phyloP scores from a whole-genome alignment of 2,113 vertebrate genomes.

The Oncorhynchus tshawytscha region DNA sequence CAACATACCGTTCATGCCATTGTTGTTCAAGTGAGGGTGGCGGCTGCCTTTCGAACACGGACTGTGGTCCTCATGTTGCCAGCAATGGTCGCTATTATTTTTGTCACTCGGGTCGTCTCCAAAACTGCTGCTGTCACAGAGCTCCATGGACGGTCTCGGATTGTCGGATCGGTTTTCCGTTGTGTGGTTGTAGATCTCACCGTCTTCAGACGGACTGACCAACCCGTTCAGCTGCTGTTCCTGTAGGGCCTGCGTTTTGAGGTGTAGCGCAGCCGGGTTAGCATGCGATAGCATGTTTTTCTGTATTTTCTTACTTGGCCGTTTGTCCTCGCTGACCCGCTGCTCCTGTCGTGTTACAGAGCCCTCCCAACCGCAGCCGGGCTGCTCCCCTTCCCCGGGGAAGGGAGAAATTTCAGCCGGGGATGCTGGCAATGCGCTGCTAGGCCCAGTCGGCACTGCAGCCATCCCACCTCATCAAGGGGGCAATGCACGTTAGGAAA shows the following conservation, averaged over 20 bases:
- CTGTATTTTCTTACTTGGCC: slow-evolving; percentile 65
- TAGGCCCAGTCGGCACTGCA: slow-evolving; percentile 93
- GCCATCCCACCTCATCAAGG: slow-evolving; percentile 87
- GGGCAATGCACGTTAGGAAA: slow-evolving; percentile 55
- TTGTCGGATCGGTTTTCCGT: slow-evolving; percentile 56
- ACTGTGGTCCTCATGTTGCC: slow-evolving; percentile 61
- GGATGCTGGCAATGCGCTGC: slow-evolving; percentile 84
- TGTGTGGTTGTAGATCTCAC: too few relatives aligned
- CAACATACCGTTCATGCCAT: slow-evolving; percentile 68
- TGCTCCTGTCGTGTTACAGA: slow-evolving; percentile 58
- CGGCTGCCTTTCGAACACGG: slow-evolving; percentile 65
- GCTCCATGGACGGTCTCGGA: slow-evolving; percentile 56
- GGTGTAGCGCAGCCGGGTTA: slow-evolving; percentile 78
- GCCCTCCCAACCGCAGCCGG: slow-evolving; percentile 70
- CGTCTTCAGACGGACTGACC: slow-evolving; percentile 71
- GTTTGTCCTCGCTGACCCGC: slow-evolving; percentile 57
- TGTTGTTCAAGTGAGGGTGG: slow-evolving; percentile 64
- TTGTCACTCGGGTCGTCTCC: slow-evolving; percentile 57
- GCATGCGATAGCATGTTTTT: slow-evolving; percentile 73
- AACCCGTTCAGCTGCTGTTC: slow-evolving; percentile 90
- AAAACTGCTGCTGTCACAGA: slow-evolving; percentile 64
- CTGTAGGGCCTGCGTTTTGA: slow-evolving; percentile 74
- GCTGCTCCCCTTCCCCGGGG: slow-evolving; percentile 76
- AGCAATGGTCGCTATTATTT: slow-evolving; percentile 62
- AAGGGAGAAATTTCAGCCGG: slow-evolving; percentile 72